Base-by-base conservation (phyloP, 35 echinoderm and acorn worm species). In the Amphiura filiformis region DNA sequence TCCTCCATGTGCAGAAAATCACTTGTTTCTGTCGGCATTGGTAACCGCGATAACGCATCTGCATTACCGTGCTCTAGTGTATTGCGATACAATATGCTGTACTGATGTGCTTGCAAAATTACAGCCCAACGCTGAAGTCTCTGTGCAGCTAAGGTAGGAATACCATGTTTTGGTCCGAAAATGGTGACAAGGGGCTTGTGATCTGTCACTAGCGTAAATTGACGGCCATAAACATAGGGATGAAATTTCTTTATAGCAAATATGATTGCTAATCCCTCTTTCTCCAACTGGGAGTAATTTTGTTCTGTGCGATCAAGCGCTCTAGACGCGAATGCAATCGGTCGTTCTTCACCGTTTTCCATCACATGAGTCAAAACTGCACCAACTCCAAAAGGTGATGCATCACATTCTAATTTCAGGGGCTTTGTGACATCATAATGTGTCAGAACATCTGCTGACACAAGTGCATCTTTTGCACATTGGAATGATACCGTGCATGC, bases 71-170 rank as follows among this genome's bases (percentile, higher is more conserved):
- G 57, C 76, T 87, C 13, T 83, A 90, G 7, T 90, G 39, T 32
- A 82, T 82, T 39, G 65, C 34, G 65, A 34, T 49, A 89, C 65
- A 44, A 52, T 28, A 91, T 91, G 4, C 88, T 89, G 75, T 91
- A 95, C 23, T 40, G 81, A 37, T 95, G 82, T 1, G 86, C 89
- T 82, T 86, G 86, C 11, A 95, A 78, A 37, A 95, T 86, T 4
- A 95, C 36, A 12, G 94, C 94, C 94, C 94, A 95, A 31, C 86
- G 64, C 38, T 95, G 94, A 57, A 95, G 76, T 40, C 94, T 84
- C 31, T 86, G 82, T 85, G 94, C 94, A 0, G 94, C 86, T n/a
- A 86, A 49, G 1, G 93, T 87, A 31, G 86, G 86, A 65, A 89
- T 78, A 49, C 94, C 89, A 30, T 88, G 82, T 76, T 87, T 92